phyloP scores from a whole-genome alignment of 2,888 invertebrate genomes.

The Onthophagus sagittarius region DNA sequence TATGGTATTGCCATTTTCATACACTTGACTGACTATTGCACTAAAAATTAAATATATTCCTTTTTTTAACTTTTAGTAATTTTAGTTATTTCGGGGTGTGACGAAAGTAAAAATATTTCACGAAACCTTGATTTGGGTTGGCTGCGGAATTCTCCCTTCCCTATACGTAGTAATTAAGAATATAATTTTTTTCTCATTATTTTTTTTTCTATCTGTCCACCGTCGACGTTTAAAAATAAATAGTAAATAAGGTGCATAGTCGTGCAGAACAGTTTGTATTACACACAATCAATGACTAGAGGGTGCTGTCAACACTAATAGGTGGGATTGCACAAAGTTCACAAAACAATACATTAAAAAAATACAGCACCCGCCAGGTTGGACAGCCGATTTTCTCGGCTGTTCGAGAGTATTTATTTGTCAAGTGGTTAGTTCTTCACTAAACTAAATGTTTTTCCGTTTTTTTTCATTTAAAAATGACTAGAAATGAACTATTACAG shows the following conservation, averaged over 20 bases:
- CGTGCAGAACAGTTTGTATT: constrained; percentile 43
- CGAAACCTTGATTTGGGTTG: not conserved
- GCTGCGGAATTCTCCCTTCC: not conserved
- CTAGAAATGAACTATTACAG: constrained; percentile 40
- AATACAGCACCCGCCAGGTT: constrained; percentile 31
- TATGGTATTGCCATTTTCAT: constrained; percentile 50
- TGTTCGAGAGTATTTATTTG: constrained; percentile 22
- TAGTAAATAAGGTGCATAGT: constrained; percentile 39
- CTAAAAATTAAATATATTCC: constrained; percentile 36
- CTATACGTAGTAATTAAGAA: constrained; percentile 10
- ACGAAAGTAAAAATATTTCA: constrained; percentile 27
- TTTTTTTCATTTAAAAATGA: constrained; percentile 30
- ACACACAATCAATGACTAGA: constrained; percentile 33
- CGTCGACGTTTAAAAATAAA: constrained; percentile 31
- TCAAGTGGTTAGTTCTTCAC: constrained; percentile 27
- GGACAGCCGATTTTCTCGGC: constrained; percentile 12
- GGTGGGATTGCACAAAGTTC: constrained; percentile 33
- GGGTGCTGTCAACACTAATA: constrained; percentile 37
- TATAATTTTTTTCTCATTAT: constrained; percentile 9
- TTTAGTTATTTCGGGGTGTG: constrained; percentile 30
- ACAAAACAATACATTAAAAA: constrained; percentile 27
- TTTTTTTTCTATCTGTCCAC: constrained; percentile 8
- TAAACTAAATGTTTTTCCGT: constrained; percentile 13
- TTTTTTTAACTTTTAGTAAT: not conserved
- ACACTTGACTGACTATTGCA: constrained; percentile 47